These are phyloP conservation scores for Druon quercuslanigerum DNA, from an alignment of 1,140 invertebrate species.

Conservation along the genomic window DNA sequence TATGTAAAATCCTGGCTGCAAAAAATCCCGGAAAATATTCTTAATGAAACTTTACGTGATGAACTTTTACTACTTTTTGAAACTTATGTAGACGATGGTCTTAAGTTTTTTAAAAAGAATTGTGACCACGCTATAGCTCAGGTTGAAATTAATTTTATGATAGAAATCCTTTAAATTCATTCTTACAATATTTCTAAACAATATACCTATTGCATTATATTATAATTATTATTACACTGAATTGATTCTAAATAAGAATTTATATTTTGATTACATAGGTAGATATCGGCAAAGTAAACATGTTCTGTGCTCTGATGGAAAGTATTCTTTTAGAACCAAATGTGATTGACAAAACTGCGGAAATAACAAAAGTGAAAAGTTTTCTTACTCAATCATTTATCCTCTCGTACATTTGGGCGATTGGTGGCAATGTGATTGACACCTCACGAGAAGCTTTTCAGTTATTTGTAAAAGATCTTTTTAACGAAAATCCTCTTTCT, in stretches of 20 bases:
- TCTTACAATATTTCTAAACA: slow-evolving; percentile 7
- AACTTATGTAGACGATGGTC: slow-evolving; percentile 79
- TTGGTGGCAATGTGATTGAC: slow-evolving; percentile 88
- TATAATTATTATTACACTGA: slow-evolving; percentile 23
- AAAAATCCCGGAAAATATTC: slow-evolving; percentile 75
- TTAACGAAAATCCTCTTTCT: slow-evolving; percentile 82
- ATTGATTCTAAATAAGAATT: slow-evolving; percentile 27
- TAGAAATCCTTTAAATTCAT: slow-evolving; percentile 45
- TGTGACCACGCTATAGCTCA: slow-evolving; percentile 81
- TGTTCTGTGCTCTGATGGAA: slow-evolving; percentile 84
- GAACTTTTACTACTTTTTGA: slow-evolving; percentile 80
- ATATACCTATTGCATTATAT: neutral
- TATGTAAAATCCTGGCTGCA: slow-evolving; percentile 88
- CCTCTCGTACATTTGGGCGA: slow-evolving; percentile 86
- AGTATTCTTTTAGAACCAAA: slow-evolving; percentile 78
- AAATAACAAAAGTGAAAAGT: slow-evolving; percentile 78
- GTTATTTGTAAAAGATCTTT: slow-evolving; percentile 80
- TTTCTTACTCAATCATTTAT: slow-evolving; percentile 84
- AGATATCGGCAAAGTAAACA: slow-evolving; percentile 86
- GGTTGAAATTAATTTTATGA: slow-evolving; percentile 60
- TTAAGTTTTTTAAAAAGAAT: slow-evolving; percentile 81
- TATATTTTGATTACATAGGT: slow-evolving; percentile 77
- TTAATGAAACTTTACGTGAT: slow-evolving; percentile 76
- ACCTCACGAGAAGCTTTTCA: slow-evolving; percentile 82
- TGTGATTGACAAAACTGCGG: slow-evolving; percentile 73